These are phyloP conservation scores for Caranx melampygus DNA, from an alignment of 2,113 vertebrate genomes.

Conservation along the genomic window DNA sequence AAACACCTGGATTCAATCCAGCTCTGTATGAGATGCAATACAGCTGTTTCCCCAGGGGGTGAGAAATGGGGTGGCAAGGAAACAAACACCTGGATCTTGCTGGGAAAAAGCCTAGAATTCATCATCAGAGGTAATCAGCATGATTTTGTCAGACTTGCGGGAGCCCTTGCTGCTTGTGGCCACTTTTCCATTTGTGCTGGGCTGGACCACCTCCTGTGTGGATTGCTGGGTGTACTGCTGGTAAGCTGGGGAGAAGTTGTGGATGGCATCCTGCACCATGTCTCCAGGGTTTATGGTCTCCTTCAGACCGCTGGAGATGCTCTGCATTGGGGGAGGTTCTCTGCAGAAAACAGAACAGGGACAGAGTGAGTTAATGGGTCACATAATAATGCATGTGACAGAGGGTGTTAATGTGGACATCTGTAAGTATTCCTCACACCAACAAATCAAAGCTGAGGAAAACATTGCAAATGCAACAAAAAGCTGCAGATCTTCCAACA, in stretches of 20 bases:
- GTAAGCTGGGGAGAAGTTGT: constrained; percentile 92
- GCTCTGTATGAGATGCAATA: constrained; percentile 24
- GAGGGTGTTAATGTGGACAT: background rate
- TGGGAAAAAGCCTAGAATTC: constrained; percentile 85
- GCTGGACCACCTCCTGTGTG: constrained; percentile 88
- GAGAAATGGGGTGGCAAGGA: constrained; percentile 27
- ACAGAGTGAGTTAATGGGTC: background rate
- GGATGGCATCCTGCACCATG: constrained; percentile 94
- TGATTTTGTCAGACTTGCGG: constrained; percentile 90
- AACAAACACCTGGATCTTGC: constrained; percentile 49
- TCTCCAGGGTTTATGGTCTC: constrained; percentile 95
- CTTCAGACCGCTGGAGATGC: constrained; percentile 95
- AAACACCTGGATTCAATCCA: constrained; percentile 61
- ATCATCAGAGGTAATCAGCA: constrained; percentile 91
- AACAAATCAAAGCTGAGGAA: no score
- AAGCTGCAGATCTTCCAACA: background rate
- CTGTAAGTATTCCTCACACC: no score
- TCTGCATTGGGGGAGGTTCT: constrained; percentile 90
- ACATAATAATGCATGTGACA: background rate
- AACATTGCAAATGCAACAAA: no score
- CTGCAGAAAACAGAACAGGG: constrained; percentile 70
- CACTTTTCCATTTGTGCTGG: constrained; percentile 79
- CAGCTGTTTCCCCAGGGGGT: constrained; percentile 53
- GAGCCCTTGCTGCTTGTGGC: constrained; percentile 64
- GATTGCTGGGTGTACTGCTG: constrained; percentile 95